A percentile compares a stretch with the other conserved stretches of the same genome.
Conservation (phyloP, 1,140 invertebrate genomes). For the Bathynomus jamesi region DNA sequence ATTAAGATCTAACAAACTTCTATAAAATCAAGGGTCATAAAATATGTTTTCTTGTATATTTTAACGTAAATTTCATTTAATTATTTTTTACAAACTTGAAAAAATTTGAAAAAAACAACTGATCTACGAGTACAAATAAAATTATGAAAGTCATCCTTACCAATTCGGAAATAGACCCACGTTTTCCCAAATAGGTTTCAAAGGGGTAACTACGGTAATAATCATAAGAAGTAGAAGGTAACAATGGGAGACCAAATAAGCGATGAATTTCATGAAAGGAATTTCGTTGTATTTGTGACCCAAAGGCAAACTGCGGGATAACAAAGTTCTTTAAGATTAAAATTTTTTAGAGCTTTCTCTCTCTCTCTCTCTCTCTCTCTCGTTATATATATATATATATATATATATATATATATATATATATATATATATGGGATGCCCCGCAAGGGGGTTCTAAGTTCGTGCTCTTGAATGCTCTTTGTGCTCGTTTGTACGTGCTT, state of each 20-base stretch:
- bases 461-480: too few relatives aligned
- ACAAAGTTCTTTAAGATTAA: background rate
- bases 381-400: background rate
- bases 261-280: slow-evolving; percentile 99
- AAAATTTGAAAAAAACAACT: too few relatives aligned
- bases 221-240: slow-evolving; percentile 90
- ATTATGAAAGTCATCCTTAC: too few relatives aligned
- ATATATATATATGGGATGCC: slow-evolving; percentile 3
- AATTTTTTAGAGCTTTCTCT: background rate
- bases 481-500: too few relatives aligned
- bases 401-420: slow-evolving; percentile 3
- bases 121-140: too few relatives aligned
- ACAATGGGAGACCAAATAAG: slow-evolving; percentile 94
- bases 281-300: slow-evolving; percentile 85
- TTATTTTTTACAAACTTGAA: background rate
- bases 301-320: slow-evolving; percentile 58
- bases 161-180: slow-evolving; percentile 45
- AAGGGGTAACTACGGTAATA: slow-evolving; percentile 81
- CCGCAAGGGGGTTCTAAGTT: too few relatives aligned
- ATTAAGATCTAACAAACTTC: too few relatives aligned
- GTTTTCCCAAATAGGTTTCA: slow-evolving; percentile 51
- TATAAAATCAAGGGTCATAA: too few relatives aligned
- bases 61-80: too few relatives aligned
- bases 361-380: background rate
- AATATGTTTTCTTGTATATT: too few relatives aligned